Evolutionary conservation across 2,888 invertebrate species (phyloP), one percentile per base, ranked within the genome.

Genomic region (Agonopterix arenella): DNA sequence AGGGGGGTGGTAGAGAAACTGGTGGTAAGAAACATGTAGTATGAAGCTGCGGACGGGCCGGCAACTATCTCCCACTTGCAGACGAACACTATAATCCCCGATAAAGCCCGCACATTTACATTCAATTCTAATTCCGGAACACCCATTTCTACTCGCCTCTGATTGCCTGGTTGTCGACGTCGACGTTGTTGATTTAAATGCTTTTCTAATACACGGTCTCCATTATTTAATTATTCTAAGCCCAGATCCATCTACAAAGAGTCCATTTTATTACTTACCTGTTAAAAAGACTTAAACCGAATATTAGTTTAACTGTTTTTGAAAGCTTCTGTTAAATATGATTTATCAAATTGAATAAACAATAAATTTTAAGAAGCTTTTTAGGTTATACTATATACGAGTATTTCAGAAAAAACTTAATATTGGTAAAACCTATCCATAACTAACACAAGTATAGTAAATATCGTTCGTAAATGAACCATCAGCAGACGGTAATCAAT

Each of bases 91-190:
- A 90, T 90, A 89, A 90, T 90, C 89, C 89, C 80, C 84, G 90
- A 90, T 90, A 90, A 90, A 88, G 86, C 90, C 90, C 90, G 90
- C 90, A 90, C 90, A 90, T 90, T 90, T 90, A 90, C 90, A 90
- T 90, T 89, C 88, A 89, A 89, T 89, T 88, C 88, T 86, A 86
- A 89, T 89, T 88, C 75, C 70, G 76, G 71, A 68, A 80, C 73
- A 74, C 79, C 83, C 80, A 77, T 73, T 79, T 64, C 78, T 79
- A 84, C 83, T 83, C 68, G 64, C 61, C 64, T 63, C 76, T 85
- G 88, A 89, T 89, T 85, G 84, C 85, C 78, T 84, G 76, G 75
- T 80, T 80, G 83, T 80, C 68, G 59, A 59, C 71, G 66, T n/a
- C n/a, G n/a, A n/a, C n/a, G n/a, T n/a, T n/a, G n/a, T 81, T 86